These are phyloP conservation scores for Synodontis membranacea DNA, from an alignment of 2,113 vertebrate species.

Conservation along the genomic window DNA sequence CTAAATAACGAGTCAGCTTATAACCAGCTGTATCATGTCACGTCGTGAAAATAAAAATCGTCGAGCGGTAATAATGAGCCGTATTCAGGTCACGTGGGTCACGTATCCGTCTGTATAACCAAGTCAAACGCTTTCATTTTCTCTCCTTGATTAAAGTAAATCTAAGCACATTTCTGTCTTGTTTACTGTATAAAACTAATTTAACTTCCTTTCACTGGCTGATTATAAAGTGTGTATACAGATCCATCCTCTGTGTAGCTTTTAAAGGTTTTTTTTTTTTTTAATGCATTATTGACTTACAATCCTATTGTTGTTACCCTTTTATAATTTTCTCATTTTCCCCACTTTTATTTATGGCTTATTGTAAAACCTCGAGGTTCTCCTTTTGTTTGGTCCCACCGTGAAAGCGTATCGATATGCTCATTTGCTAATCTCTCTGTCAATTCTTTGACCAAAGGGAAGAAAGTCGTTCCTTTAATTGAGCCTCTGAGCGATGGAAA, in stretches of 20 bases:
- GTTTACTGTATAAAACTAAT: background rate
- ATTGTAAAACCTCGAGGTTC: background rate
- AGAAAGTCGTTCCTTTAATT: constrained; percentile 29
- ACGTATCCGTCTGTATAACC: background rate
- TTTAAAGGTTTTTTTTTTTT: background rate
- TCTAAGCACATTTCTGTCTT: background rate
- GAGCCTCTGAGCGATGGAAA: constrained; percentile 38
- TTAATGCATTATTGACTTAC: background rate
- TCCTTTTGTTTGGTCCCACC: background rate
- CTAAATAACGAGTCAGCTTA: background rate
- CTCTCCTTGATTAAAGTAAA: background rate
- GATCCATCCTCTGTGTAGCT: background rate
- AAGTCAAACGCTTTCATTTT: background rate
- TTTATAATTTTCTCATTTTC: background rate
- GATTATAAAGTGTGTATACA: background rate
- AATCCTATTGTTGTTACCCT: background rate
- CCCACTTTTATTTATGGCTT: background rate
- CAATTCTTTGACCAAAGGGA: constrained; percentile 18
- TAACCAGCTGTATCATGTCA: background rate
- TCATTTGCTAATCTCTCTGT: constrained; percentile 42
- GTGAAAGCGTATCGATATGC: constrained; percentile 26
- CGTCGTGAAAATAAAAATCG: background rate
- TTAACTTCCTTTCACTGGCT: background rate
- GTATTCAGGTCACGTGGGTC: background rate
- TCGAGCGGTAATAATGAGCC: background rate